Evolutionary conservation across 2,888 invertebrate genomes (phyloP).

Genomic region (Pollenia labialis): DNA sequence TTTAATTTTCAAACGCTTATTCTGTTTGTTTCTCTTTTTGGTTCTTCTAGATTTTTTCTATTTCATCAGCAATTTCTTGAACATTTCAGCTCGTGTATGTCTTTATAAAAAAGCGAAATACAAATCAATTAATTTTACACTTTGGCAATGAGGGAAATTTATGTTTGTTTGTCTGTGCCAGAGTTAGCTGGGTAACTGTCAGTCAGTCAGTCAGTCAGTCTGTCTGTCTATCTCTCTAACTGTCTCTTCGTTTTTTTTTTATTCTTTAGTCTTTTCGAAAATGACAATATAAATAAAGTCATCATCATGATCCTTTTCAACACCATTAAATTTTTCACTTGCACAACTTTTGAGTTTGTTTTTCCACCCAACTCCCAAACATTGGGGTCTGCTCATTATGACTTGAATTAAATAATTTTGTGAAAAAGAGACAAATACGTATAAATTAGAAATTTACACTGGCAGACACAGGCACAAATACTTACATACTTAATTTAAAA

Average conservation of each 20-base stretch:
- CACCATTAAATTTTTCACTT: slow-evolving; percentile 55
- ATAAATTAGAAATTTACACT: slow-evolving; percentile 48
- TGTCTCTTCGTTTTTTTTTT: neutral
- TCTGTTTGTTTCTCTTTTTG: slow-evolving; percentile 24
- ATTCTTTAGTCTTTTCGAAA: neutral
- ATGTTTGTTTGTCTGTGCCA: neutral
- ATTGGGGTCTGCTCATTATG: slow-evolving; percentile 64
- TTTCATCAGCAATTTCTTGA: slow-evolving; percentile 49
- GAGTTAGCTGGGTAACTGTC: neutral
- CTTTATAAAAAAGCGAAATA: slow-evolving; percentile 43
- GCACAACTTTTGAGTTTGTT: slow-evolving; percentile 48
- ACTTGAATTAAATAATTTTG: slow-evolving; percentile 54
- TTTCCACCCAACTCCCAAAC: slow-evolving; percentile 51
- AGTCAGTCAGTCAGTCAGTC: slow-evolving; percentile 8
- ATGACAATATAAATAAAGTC: slow-evolving; percentile 46
- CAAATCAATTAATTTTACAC: slow-evolving; percentile 70
- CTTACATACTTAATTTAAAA: neutral
- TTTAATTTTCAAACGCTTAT: slow-evolving; percentile 68
- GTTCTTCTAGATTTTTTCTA: neutral
- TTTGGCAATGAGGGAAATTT: slow-evolving; percentile 51
- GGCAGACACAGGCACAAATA: neutral
- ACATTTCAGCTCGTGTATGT: slow-evolving; percentile 9
- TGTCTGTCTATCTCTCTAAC: neutral
- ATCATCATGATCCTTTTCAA: slow-evolving; percentile 49
- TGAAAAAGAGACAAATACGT: slow-evolving; percentile 51